Evolutionary conservation across 2,888 invertebrate genomes (phyloP).

Genomic region (Nephrotoma appendiculata): DNA sequence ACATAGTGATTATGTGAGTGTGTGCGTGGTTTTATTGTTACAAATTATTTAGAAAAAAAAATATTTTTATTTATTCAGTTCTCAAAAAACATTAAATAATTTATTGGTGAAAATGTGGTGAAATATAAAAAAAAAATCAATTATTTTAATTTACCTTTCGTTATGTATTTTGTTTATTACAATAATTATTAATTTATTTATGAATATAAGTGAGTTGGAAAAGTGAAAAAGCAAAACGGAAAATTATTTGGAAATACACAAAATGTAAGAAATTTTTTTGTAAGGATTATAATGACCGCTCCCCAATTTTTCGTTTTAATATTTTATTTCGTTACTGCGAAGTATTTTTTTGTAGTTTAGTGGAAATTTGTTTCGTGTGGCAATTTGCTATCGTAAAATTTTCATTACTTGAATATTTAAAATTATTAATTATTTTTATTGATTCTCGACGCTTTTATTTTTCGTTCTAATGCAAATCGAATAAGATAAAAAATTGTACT

Average conservation of each 20-base stretch:
- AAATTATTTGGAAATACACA: neutral
- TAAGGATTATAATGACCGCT: constrained; percentile 2
- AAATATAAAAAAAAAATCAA: neutral
- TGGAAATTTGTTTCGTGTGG: neutral
- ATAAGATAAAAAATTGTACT: neutral
- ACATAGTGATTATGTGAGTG: neutral
- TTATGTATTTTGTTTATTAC: neutral
- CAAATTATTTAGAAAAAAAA: neutral
- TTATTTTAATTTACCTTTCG: neutral
- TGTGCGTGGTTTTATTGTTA: neutral
- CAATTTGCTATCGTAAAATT: neutral
- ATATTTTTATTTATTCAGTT: neutral
- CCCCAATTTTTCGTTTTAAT: neutral
- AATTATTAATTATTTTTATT: neutral
- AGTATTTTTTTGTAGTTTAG: neutral
- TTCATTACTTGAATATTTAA: neutral
- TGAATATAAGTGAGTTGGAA: neutral
- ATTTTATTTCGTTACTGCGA: neutral
- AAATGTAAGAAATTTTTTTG: neutral
- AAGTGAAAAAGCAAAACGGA: neutral
- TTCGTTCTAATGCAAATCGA: neutral
- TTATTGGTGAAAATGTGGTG: neutral
- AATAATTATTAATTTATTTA: neutral
- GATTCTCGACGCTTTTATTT: neutral
- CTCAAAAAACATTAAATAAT: neutral